Conservation (phyloP, 2,113 vertebrate species). For the Corythaixoides concolor region DNA sequence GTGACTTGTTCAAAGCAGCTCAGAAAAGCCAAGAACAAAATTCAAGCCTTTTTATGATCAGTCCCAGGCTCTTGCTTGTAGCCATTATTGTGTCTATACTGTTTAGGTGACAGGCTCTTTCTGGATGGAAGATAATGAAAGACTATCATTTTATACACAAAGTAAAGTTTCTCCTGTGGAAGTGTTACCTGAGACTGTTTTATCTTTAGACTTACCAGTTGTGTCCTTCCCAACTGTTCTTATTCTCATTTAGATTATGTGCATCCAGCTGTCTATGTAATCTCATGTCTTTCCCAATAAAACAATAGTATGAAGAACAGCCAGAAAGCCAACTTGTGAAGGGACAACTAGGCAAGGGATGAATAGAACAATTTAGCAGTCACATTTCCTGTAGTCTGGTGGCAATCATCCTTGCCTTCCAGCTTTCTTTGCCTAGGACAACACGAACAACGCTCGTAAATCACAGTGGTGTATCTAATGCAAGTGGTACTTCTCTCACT, state of each 20-base stretch:
- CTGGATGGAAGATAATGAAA: background rate
- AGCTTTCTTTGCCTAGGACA: background rate
- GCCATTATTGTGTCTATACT: background rate
- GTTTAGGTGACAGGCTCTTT: background rate
- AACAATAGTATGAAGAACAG: background rate
- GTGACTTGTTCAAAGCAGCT: background rate
- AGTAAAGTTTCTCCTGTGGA: background rate
- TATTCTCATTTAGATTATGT: background rate
- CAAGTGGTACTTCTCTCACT: background rate
- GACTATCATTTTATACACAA: background rate
- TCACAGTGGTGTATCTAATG: background rate
- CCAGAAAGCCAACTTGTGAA: background rate
- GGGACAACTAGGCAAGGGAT: background rate
- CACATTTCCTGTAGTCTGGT: background rate
- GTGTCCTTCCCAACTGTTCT: background rate
- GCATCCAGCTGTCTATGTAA: background rate
- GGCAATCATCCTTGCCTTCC: background rate
- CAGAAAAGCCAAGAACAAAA: background rate
- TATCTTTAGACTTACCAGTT: background rate
- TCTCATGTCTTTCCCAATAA: background rate
- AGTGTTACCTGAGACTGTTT: background rate
- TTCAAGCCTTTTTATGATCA: background rate
- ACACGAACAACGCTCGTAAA: background rate
- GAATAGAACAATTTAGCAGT: background rate
- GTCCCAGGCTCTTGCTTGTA: background rate